Evolutionary conservation across 2,113 vertebrate genomes (phyloP), one percentile per base, ranked within the genome.

Genomic region (Austrofundulus limnaeus): DNA sequence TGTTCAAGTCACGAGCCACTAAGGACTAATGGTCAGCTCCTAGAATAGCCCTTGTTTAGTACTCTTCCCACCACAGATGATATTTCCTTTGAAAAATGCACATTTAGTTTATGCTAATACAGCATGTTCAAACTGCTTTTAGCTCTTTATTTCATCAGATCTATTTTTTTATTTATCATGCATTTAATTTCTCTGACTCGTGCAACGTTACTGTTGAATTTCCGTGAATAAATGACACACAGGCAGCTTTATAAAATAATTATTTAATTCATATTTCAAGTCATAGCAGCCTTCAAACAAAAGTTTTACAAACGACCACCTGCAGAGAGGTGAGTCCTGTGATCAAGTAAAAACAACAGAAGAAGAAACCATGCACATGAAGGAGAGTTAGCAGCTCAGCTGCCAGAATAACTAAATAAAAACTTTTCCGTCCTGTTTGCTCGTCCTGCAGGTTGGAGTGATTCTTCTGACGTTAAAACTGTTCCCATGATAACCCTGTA

Each of bases 221-320:
- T 34, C 10, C 31, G 2, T 34, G 31, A 9, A 34, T 8, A 34
- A 60, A 13, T 1, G 41, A 53, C 38, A 6, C 49, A 19, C 16
- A 20, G 17, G 23, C 12, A n/a, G 14, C 2, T 7, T 39, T 43
- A 55, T 63, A 69, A 78, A 79, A 75, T 46, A 48, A 61, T 73
- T 66, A 62, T 87, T 86, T 82, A 73, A 73, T 86, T 62, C 5
- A 57, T 66, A 54, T 34, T 82, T 84, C 82, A 84, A 84, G 79
- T 86, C 66, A 47, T 63, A 73, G 80, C 76, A 86, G 75, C 75
- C 47, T 55, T 68, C 31, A 66, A 50, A 80, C 16, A 49, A 11
- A 43, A 45, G 11, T 16, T 10, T 31, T 47, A 57, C 49, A 53
- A 52, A 47, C n/a, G 34, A 34, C 23, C 2, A 34, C 9, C 31